Evolutionary conservation across 2,888 invertebrate genomes (phyloP).

Genomic region (Brachynemurus nebulosus): DNA sequence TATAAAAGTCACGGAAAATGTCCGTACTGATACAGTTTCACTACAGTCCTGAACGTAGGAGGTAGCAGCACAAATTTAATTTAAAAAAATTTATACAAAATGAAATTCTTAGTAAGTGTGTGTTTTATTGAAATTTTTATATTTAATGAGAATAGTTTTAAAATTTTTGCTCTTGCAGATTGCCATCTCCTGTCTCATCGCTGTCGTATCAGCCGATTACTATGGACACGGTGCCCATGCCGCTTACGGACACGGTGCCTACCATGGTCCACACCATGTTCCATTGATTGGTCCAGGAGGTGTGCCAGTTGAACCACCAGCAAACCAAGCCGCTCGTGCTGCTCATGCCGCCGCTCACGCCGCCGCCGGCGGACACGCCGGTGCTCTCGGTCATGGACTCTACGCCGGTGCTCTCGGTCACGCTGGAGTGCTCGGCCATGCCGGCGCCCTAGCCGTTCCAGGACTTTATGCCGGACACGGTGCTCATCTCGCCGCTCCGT

Average conservation of each 20-base stretch:
- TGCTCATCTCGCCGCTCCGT: slow-evolving; percentile 5
- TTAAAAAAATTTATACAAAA: no score
- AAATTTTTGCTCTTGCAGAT: slow-evolving; percentile 9
- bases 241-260: slow-evolving; percentile 5
- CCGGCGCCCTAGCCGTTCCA: slow-evolving; percentile 20
- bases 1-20: no score
- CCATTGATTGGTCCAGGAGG: slow-evolving; percentile 11
- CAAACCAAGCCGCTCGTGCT: slow-evolving; percentile 19
- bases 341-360: slow-evolving; percentile 17
- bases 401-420: background rate
- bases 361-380: slow-evolving; percentile 16
- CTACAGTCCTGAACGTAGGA: slow-evolving; percentile 12
- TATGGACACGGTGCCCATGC: slow-evolving; percentile 7
- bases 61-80: background rate
- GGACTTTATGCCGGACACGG: background rate
- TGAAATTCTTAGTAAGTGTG: slow-evolving; percentile 8
- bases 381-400: background rate
- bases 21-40: no score
- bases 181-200: slow-evolving; percentile 12
- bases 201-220: slow-evolving; percentile 13
- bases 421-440: background rate
- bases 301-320: slow-evolving; percentile 9
- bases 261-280: slow-evolving; percentile 19
- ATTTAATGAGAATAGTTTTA: no score
- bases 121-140: no score